Evolutionary conservation across 2,113 vertebrate species (phyloP).

Genomic region (Sula dactylatra): DNA sequence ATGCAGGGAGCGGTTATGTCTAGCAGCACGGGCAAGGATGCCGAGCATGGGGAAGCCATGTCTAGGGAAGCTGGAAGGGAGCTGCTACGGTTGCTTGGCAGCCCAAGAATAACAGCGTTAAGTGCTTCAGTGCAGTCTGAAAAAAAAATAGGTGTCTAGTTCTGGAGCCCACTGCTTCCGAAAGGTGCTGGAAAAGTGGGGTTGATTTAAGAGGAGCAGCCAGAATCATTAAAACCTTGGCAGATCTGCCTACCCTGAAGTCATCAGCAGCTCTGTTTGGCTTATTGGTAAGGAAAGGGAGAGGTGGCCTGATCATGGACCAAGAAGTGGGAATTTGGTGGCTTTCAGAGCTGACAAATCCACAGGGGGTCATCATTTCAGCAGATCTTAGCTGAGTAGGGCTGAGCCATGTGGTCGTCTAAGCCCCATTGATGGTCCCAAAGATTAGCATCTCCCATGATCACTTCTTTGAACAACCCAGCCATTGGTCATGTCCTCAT

Average conservation of each 20-base stretch:
- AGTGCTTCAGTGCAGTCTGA: neutral
- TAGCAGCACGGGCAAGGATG: accelerated
- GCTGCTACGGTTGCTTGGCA: neutral
- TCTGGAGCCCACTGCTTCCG: neutral
- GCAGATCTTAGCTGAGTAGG: neutral
- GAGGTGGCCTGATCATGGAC: neutral
- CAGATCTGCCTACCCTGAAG: neutral
- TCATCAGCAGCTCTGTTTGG: neutral
- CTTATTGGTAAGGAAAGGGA: neutral
- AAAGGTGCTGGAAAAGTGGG: neutral
- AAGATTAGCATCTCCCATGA: neutral
- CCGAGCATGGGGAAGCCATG: accelerated
- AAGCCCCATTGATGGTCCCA: neutral
- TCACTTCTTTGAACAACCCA: neutral
- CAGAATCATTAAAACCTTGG: neutral
- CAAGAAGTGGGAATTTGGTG: neutral
- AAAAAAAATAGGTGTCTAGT: no score
- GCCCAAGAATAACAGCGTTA: neutral
- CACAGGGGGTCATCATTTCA: neutral
- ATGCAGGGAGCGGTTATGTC: neutral
- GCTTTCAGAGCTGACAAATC: neutral
- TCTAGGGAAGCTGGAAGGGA: neutral
- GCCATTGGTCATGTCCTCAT: accelerated
- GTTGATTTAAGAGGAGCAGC: neutral
- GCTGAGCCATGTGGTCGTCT: neutral